Evolutionary conservation across 2,113 vertebrate species (phyloP), one percentile per base, ranked within the genome.

Genomic region (Otus sunia): DNA sequence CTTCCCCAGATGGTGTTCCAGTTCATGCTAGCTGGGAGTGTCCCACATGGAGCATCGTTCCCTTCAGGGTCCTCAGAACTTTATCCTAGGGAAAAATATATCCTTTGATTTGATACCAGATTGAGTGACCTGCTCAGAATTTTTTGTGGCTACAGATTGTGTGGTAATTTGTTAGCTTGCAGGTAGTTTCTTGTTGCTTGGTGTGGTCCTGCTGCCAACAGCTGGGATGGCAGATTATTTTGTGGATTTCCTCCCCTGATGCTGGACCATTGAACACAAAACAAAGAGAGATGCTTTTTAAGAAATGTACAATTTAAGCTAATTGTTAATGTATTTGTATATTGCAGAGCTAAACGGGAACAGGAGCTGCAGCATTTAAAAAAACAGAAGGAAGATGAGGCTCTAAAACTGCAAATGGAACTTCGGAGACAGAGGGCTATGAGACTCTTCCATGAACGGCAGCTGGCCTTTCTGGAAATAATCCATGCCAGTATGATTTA

Each of bases 381-480:
- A 86, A 99, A 94, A 19, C 96, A 97, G 86, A 98, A 96, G 45
- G 98, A 98, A 93, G 98, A 99, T 36, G 98, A 99, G 77, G 97
- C 98, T 66, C 89, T 98, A 18, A 98, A 92, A 78, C 98, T 98
- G 62, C 96, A 98, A 97, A 91, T 99, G 92, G 98, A 98, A 85
- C 97, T 99, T 94, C 98, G 98, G 86, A 98, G 99, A 89, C 98
- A 99, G 93, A 98, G 98, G 96, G 99, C 99, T 47, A 98, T 99
- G 96, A 99, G 99, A 90, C 64, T 96, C 86, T 99, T 99, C 95
- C 98, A 98, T 91, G 99, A 99, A 94, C 98, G 98, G 85, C 99
- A 98, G 91, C 98, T 99, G 69, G 97, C 97, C 36, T 97, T 99
- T 64, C 98, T 99, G 81, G 98, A 99, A 97, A 97, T 98, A 58